A percentile compares a stretch with the other conserved stretches of the same genome.
These are phyloP conservation scores for Perithous albicinctus DNA, from an alignment of 2,888 invertebrate species.

Conservation along the genomic window DNA sequence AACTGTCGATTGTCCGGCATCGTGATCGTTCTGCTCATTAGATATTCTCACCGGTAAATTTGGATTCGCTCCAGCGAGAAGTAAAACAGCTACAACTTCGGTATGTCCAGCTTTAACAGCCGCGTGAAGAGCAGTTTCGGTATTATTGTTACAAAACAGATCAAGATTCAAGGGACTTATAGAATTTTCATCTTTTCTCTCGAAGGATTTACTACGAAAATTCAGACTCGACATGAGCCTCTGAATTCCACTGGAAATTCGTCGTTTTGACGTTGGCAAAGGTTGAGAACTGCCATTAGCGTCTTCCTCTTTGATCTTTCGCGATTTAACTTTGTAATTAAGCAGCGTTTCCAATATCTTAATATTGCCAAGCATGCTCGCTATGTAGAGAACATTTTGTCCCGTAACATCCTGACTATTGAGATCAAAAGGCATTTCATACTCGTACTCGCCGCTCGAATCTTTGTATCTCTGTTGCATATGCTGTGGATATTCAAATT, in stretches of 20 bases:
- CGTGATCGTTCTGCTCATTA: constrained; percentile 84
- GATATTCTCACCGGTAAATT: constrained; percentile 89
- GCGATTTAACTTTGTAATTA: constrained; percentile 89
- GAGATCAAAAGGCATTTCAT: constrained; percentile 95
- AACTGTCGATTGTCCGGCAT: constrained; percentile 86
- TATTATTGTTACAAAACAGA: constrained; percentile 90
- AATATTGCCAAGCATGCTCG: constrained; percentile 93
- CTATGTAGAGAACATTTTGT: constrained; percentile 95
- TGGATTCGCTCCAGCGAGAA: constrained; percentile 93
- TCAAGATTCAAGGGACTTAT: constrained; percentile 91
- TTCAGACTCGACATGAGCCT: constrained; percentile 94
- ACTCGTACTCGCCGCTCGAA: constrained; percentile 91
- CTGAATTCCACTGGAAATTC: constrained; percentile 95
- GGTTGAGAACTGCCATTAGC: constrained; percentile 80
- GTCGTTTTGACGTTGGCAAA: constrained; percentile 85
- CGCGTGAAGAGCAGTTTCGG: constrained; percentile 93
- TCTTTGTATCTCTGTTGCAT: constrained; percentile 89
- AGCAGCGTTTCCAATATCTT: constrained; percentile 92
- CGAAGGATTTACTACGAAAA: constrained; percentile 86
- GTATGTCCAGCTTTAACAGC: constrained; percentile 92
- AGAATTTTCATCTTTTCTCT: constrained; percentile 85
- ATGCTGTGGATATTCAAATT: constrained; percentile 92
- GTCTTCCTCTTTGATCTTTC: constrained; percentile 85
- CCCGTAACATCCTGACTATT: constrained; percentile 96
- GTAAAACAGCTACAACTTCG: constrained; percentile 89